phyloP scores from a whole-genome alignment of 2,797 vertebrate genomes.

The Podarcis siculus region DNA sequence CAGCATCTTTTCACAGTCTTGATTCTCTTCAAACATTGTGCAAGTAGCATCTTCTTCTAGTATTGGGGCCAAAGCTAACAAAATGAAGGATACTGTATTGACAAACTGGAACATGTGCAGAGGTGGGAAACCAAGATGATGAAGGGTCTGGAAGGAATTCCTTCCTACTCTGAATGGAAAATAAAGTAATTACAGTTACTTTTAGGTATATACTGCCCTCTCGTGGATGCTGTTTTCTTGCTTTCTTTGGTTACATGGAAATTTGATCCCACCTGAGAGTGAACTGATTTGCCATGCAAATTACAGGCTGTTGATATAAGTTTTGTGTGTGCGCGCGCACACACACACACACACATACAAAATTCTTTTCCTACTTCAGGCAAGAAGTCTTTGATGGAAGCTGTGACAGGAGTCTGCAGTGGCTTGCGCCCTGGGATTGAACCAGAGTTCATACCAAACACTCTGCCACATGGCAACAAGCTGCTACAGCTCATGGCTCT shows the following conservation, averaged over 20 bases:
- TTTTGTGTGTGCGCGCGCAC: too few species aligned
- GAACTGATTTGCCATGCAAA: neutral
- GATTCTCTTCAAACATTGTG: neutral
- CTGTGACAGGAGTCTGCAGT: conserved; percentile 43
- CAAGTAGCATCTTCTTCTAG: too few species aligned
- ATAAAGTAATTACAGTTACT: neutral
- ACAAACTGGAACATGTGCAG: too few species aligned
- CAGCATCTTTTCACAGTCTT: neutral
- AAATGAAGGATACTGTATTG: too few species aligned
- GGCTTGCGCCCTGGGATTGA: conserved; percentile 45
- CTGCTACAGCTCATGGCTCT: conserved; percentile 64
- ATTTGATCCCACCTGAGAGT: neutral
- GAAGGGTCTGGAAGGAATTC: too few species aligned
- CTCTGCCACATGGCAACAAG: conserved; percentile 52
- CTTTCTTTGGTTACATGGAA: neutral
- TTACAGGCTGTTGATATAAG: neutral
- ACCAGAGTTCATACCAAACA: conserved; percentile 53
- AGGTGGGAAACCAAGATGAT: too few species aligned
- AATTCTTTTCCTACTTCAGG: conserved; percentile 53
- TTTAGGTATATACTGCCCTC: conserved; percentile 43
- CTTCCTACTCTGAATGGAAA: neutral
- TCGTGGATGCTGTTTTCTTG: neutral
- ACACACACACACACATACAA: neutral
- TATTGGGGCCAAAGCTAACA: too few species aligned
- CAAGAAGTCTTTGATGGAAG: conserved; percentile 52